Base-by-base conservation (phyloP, 2,888 invertebrate genomes). In the Zele albiditarsus region DNA sequence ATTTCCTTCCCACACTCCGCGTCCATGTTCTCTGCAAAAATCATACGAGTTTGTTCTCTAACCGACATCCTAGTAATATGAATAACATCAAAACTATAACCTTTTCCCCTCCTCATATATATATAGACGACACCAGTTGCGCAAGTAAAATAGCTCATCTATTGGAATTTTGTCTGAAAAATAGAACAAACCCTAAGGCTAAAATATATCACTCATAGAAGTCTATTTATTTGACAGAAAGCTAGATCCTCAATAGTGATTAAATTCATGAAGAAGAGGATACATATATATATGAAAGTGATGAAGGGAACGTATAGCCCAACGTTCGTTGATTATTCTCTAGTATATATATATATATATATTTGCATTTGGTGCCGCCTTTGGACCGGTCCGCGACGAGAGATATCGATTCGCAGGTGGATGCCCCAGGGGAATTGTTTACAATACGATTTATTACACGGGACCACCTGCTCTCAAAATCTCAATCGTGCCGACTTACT, bases 391-490 rank as follows among this genome's bases (percentile, higher is more conserved):
- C 79, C 81, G 46, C 60, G 53, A 72, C 53, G 76, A 62, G n/a
- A 67, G 85, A 85, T 87, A 87, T 86, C 83, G 86, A 86, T 86
- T 86, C 82, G 86, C 86, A 87, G 86, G 86, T 87, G 87, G 86
- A 82, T 85, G 83, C 80, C 81, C 84, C 58, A 46, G 74, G 79
- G 81, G 83, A 85, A 86, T 84, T 82, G 85, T 84, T 87, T 85
- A 87, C 87, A 86, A 87, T 87, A 86, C 86, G 85, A 87, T 87
- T 87, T 87, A 87, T 87, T 86, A 84, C 84, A 76, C 79, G 80
- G 83, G 83, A 85, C 83, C 87, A 87, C 87, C 87, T 87, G 87
- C 83, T 82, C 74, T 79, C 78, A 80, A 87, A 86, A 86, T 87
- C 86, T 86, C 85, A 85, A 86, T 86, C 86, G 84, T 62, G 80